phyloP scores from a whole-genome alignment of 2,113 vertebrate species.

The Microtus pennsylvanicus region DNA sequence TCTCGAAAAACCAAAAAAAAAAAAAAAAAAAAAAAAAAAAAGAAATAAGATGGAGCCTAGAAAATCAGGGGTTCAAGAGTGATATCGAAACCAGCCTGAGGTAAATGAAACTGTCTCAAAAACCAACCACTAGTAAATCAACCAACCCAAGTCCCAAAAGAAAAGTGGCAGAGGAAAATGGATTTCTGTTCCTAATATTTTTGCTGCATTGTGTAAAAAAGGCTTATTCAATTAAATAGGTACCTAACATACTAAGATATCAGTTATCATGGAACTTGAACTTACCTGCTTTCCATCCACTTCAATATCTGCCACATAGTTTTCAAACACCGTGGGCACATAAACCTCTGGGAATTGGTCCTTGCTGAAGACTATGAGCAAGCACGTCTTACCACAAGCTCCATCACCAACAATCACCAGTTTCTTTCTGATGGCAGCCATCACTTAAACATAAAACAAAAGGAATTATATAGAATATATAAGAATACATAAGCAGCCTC shows the following conservation, averaged over 20 bases:
- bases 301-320: constrained; percentile 99
- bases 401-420: constrained; percentile 99
- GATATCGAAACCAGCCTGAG: neutral
- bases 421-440: constrained; percentile 99
- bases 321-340: constrained; percentile 98
- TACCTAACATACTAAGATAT: neutral
- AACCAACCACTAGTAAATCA: neutral
- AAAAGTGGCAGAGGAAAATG: neutral
- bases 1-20: too few relatives aligned
- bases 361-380: constrained; percentile 99
- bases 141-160: neutral
- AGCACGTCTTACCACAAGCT: constrained; percentile 98
- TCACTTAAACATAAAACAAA: constrained; percentile 87
- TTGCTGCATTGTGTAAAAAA: neutral
- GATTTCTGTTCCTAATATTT: neutral
- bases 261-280: constrained; percentile 3
- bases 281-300: constrained; percentile 98
- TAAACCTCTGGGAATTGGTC: constrained; percentile 99
- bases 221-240: neutral
- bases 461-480: neutral
- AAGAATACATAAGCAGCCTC: neutral
- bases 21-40: neutral
- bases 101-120: neutral
- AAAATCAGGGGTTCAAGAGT: neutral
- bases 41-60: neutral